Conservation (phyloP, 2,888 invertebrate genomes). For the Lamellibrachia satsuma region DNA sequence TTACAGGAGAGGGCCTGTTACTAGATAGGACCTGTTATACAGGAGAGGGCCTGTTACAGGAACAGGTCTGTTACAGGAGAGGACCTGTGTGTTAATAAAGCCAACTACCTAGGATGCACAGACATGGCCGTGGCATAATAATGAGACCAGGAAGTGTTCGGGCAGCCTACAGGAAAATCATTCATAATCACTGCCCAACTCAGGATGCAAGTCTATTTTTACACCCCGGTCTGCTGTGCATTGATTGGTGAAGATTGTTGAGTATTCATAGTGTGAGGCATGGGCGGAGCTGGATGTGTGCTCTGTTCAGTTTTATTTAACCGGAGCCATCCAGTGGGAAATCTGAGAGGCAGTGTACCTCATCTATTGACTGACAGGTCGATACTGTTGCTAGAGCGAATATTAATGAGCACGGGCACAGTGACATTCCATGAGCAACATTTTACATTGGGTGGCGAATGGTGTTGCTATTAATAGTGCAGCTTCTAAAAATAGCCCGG, state of each 20-base stretch:
- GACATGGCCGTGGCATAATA: not conserved
- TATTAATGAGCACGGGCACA: not conserved
- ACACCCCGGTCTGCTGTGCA: not conserved
- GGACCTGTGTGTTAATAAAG: not conserved
- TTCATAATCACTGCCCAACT: not conserved
- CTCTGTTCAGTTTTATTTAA: not conserved
- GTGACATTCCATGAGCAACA: not conserved
- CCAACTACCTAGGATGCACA: not conserved
- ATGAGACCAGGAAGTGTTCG: not conserved
- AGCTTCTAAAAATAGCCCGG: not conserved
- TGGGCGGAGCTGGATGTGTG: not conserved
- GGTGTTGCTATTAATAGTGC: not conserved
- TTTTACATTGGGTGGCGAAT: not conserved
- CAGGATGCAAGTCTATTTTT: not conserved
- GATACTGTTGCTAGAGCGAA: not conserved
- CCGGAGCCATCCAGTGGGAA: not conserved
- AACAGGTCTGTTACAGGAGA: not conserved
- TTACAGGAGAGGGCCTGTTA: too few relatives aligned
- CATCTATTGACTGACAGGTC: not conserved
- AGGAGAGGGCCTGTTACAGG: too few relatives aligned
- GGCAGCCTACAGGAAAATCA: not conserved
- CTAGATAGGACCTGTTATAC: too few relatives aligned
- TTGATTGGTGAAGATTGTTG: slow-evolving; percentile 17
- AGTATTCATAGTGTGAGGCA: not conserved
- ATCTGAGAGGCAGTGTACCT: not conserved